Evolutionary conservation across 2,888 invertebrate genomes (phyloP).

Genomic region (Stenchaetothrips biformis): DNA sequence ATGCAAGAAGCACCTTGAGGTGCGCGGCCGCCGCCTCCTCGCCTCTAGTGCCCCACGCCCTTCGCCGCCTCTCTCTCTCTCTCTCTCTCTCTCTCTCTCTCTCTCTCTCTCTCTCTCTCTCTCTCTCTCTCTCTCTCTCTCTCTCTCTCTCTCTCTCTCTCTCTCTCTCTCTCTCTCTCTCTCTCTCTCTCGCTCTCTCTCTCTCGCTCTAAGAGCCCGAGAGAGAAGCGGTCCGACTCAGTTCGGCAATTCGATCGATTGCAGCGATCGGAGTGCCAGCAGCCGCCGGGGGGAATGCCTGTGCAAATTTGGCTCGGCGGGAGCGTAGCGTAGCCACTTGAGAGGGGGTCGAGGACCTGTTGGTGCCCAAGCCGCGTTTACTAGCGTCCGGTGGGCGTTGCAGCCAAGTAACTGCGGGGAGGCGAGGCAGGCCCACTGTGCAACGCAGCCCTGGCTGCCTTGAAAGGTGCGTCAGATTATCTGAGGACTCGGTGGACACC

Average conservation of each 20-base stretch:
- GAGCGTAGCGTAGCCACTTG: not conserved
- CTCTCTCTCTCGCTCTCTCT: constrained; percentile 14
- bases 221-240: not conserved
- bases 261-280: constrained; percentile 8
- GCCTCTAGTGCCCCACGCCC: not conserved
- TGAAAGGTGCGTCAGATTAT: no score
- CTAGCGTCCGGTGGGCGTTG: not conserved
- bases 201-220: not conserved
- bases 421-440: no score
- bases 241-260: not conserved
- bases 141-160: not conserved
- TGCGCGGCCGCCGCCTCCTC: not conserved
- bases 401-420: no score
- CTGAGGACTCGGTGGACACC: no score
- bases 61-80: not conserved
- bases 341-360: not conserved
- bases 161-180: not conserved
- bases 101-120: not conserved
- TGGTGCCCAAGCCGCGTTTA: not conserved
- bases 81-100: not conserved
- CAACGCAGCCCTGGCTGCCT: no score
- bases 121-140: constrained; percentile 24
- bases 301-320: not conserved
- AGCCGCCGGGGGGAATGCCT: not conserved
- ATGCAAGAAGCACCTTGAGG: constrained; percentile 12